Base-by-base conservation (phyloP, 2,113 vertebrate species). In the Lonchura striata region DNA sequence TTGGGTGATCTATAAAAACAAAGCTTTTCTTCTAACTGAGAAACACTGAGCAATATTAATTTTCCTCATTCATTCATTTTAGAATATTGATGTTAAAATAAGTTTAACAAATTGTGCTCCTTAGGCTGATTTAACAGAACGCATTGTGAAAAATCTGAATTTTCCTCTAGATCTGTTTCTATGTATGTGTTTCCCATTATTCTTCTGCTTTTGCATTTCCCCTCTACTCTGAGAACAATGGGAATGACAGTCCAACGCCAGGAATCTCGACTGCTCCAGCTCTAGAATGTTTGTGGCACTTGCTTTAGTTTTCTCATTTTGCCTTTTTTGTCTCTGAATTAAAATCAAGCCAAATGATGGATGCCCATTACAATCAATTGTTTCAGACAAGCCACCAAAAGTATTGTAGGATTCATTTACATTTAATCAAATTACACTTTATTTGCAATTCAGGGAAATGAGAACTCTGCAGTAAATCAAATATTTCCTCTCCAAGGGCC, bases 391-490 rank as follows among this genome's bases (percentile, higher is more conserved):
- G 92, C 94, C 90, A 94, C 94, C 89, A 92, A 95, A 97, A 96
- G 92, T 93, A 96, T 95, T 96, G 94, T 95, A 96, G 95, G 94
- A 92, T 97, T 97, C 94, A 97, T 97, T 97, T 97, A 95, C 94
- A 97, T 96, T 94, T 97, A 95, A 97, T 97, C 96, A 96, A 97
- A 97, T 97, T 97, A 97, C 91, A 94, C 86, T 97, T 97, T 97
- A 97, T 97, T 97, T 97, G 96, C 96, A 95, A 96, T 97, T 96
- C 92, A 94, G 80, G 76, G 89, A 95, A 97, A 97, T 95, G 94
- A 97, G 96, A 97, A 91, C 94, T 95, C 91, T 95, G 92, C 90
- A 95, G 93, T 96, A 97, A 97, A 97, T 97, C 92, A 96, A 95
- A 96, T 97, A 96, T 97, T 97, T 97, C 94, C 91, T 97, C 92